These are phyloP conservation scores for Hybognathus amarus DNA, from an alignment of 2,797 vertebrate genomes.

Conservation along the genomic window DNA sequence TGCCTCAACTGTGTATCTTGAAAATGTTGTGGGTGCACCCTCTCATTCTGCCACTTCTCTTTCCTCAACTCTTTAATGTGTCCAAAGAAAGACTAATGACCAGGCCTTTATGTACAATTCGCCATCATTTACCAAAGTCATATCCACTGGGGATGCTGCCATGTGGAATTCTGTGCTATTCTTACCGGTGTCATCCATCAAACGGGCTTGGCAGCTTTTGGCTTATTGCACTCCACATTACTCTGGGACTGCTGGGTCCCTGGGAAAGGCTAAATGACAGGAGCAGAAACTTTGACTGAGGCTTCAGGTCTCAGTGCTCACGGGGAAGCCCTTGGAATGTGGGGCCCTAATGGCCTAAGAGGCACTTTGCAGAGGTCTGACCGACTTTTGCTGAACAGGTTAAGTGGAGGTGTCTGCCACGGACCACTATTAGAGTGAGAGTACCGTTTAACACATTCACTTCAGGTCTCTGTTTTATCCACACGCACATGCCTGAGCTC, in stretches of 20 bases:
- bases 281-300: constrained; percentile 28
- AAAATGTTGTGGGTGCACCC: constrained; percentile 41
- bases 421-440: constrained; percentile 18
- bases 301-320: constrained; percentile 35
- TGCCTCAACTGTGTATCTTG: constrained; percentile 46
- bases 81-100: constrained; percentile 74
- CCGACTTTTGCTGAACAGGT: constrained; percentile 39
- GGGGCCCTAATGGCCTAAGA: constrained; percentile 28
- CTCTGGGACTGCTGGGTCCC: constrained; percentile 25
- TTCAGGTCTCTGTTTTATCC: constrained; percentile 11
- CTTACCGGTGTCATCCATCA: constrained; percentile 58
- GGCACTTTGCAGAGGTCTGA: constrained; percentile 37
- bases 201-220: constrained; percentile 50
- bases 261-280: constrained; percentile 54
- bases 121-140: constrained; percentile 77
- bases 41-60: constrained; percentile 64
- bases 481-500: constrained; percentile 29
- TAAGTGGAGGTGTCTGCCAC: constrained; percentile 34
- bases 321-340: constrained; percentile 27
- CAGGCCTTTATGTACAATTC: constrained; percentile 73
- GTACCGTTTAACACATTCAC: constrained; percentile 30
- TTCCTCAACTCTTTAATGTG: constrained; percentile 72
- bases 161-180: constrained; percentile 50
- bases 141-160: constrained; percentile 58
- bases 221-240: constrained; percentile 55